Base-by-base conservation (phyloP, 2,888 invertebrate genomes). In the Diaprepes abbreviatus region DNA sequence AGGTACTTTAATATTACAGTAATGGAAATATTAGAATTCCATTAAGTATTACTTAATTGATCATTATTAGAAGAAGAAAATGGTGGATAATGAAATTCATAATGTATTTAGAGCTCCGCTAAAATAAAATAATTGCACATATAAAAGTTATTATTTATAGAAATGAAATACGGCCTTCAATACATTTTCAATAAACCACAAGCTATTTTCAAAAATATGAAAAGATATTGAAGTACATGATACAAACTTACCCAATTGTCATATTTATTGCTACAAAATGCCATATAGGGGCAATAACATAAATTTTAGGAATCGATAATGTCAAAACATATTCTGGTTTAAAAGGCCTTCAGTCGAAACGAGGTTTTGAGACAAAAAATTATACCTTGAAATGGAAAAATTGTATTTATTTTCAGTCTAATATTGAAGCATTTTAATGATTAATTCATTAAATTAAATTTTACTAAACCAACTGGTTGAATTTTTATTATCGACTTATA, bases 141-240 rank as follows among this genome's bases (percentile, higher is more conserved):
- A 24, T 10, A 43, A 28, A 28, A 50, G 14, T 14, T 0, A 14
- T n/a, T 45, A 24, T 24, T 28, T 14, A 48, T 50, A 48, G 28
- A 50, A 50, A 28, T 50, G 28, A 50, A 28, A 50, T 28, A 50
- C 48, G 16, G 6, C 48, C 1, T 50, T 28, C 28, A 28, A 50
- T 50, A 50, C 14, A 28, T 50, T 50, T 50, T 24, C 28, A 28
- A 50, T 14, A 24, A 28, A 16, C 28, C 28, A 28, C 14, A 28
- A 40, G 58, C 36, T 58, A 38, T 58, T 38, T 38, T 40, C 40
- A 16, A 40, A 40, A 40, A 28, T 36, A 38, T 40, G 12, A 55
- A 58, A 58, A 38, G 58, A 58, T 58, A 58, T 58, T 58, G 58
- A 40, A 40, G 38, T 38, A 28, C 58, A 58, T 40, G 40, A 40